Evolutionary conservation across 2,797 vertebrate genomes (phyloP).

Genomic region (Premnoplex brunnescens): DNA sequence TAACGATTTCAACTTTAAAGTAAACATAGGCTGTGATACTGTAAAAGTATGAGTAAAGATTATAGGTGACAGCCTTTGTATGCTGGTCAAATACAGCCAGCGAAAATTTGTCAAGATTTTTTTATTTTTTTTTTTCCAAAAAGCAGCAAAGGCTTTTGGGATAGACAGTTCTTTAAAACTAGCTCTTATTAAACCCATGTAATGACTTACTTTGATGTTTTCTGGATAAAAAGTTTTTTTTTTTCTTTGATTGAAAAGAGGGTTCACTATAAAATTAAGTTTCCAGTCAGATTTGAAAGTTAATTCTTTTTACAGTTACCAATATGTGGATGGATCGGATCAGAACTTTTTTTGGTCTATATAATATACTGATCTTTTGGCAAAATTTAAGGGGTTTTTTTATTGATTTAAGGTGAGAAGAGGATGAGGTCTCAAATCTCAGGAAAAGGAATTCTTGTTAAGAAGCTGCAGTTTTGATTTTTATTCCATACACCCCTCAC

Average conservation of each 20-base stretch:
- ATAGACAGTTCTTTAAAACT: not conserved
- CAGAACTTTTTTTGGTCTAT: not conserved
- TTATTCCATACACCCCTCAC: not conserved
- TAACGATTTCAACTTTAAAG: not conserved
- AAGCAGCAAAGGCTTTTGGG: not conserved
- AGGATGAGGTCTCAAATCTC: not conserved
- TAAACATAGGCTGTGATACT: not conserved
- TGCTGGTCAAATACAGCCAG: not conserved
- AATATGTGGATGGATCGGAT: not conserved
- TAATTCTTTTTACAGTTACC: not conserved
- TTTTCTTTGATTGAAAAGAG: not conserved
- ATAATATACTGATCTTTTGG: not conserved
- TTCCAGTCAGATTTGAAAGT: not conserved
- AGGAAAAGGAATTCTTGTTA: not conserved
- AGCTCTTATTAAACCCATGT: not conserved
- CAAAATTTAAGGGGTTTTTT: not conserved
- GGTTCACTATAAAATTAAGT: not conserved
- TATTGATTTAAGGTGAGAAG: not conserved
- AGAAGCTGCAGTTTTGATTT: not conserved
- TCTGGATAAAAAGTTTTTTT: not conserved
- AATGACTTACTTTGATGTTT: not conserved
- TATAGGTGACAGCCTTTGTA: not conserved
- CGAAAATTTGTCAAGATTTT: not conserved
- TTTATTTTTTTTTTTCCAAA: not conserved
- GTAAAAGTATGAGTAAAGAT: not conserved